A percentile compares a stretch with the other conserved stretches of the same genome.
Evolutionary conservation across 2,113 vertebrate species (phyloP).

Genomic region (Atherinomorus stipes): DNA sequence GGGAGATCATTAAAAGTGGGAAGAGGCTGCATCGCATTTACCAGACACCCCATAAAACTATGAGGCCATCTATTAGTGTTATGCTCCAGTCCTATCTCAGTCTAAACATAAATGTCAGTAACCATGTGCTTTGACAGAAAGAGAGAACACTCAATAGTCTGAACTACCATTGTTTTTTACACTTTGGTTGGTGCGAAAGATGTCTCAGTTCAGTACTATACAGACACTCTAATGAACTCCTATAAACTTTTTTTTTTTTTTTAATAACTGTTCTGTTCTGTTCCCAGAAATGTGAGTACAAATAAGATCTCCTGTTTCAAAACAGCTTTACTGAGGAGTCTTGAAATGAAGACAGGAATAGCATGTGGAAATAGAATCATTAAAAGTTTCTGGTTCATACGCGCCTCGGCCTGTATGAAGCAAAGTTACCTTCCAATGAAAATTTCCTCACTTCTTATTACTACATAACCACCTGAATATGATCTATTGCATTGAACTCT

Average conservation of each 20-base stretch:
- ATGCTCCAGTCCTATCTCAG: slow-evolving; percentile 27
- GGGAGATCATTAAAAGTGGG: slow-evolving; percentile 62
- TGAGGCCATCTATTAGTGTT: slow-evolving; percentile 52
- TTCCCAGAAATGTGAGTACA: slow-evolving; percentile 36
- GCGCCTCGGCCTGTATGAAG: slow-evolving; percentile 3
- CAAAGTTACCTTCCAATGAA: slow-evolving; percentile 20
- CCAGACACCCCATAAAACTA: slow-evolving; percentile 49
- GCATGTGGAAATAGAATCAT: slow-evolving; percentile 30
- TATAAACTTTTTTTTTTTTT: slow-evolving; percentile 30
- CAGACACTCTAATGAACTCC: slow-evolving; percentile 44
- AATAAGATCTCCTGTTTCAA: slow-evolving; percentile 17
- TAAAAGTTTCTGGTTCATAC: slow-evolving; percentile 59
- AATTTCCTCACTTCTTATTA: slow-evolving; percentile 18
- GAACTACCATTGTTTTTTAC: slow-evolving; percentile 46
- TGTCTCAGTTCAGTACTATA: slow-evolving; percentile 18
- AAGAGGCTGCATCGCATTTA: slow-evolving; percentile 43
- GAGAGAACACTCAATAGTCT: slow-evolving; percentile 26
- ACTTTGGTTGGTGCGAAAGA: slow-evolving; percentile 36
- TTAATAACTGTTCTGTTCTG: slow-evolving; percentile 35
- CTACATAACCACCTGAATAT: slow-evolving; percentile 37
- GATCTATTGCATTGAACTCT: slow-evolving; percentile 22
- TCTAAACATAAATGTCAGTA: slow-evolving; percentile 57
- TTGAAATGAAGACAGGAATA: slow-evolving; percentile 11
- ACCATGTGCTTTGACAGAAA: slow-evolving; percentile 50
- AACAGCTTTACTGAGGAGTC: slow-evolving; percentile 17